Evolutionary conservation across 2,888 invertebrate species (phyloP), one percentile per base, ranked within the genome.

Genomic region (Sarcophaga caerulescens): DNA sequence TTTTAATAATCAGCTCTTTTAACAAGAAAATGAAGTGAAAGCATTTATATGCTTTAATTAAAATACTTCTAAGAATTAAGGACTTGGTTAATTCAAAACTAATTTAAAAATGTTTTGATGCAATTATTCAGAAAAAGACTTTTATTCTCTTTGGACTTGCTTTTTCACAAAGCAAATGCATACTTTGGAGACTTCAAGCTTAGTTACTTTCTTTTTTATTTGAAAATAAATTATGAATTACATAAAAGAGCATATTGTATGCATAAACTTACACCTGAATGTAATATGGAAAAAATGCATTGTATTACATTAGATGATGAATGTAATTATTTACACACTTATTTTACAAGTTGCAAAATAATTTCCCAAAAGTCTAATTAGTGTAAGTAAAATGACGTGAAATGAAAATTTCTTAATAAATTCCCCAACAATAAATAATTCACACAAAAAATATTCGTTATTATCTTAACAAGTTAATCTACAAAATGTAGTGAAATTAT

Each of bases 321-420:
- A 35, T 52, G n/a, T 17, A 75, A 63, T 45, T 57, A 68, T 59
- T 17, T 25, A 63, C 17, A 63, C 11, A 11, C 23, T 44, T 44
- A 44, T 19, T 62, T 0, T 35, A 35, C 35, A 35, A 35, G 35
- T 10, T 35, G 10, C 8, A 52, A 75, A 74, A 69, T 81, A 62
- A 69, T 69, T 75, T 69, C 69, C 74, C 75, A 21, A 62, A 52
- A 62, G 69, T 62, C 35, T 52, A 81, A 62, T 81, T 75, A 75
- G 12, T 75, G 74, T 69, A 35, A 62, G n/a, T 74, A 81, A 65
- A 23, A 60, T 71, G 66, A 69, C 47, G 65, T 65, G 4, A 65
- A 59, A 52, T 17, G 17, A 17, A 47, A 52, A 52, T 52, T 52
- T 23, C 44, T 59, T 19, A 66, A 14, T 23, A 44, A 73, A 77